Evolutionary conservation across 2,888 invertebrate species (phyloP).

Genomic region (Eilema depressum): DNA sequence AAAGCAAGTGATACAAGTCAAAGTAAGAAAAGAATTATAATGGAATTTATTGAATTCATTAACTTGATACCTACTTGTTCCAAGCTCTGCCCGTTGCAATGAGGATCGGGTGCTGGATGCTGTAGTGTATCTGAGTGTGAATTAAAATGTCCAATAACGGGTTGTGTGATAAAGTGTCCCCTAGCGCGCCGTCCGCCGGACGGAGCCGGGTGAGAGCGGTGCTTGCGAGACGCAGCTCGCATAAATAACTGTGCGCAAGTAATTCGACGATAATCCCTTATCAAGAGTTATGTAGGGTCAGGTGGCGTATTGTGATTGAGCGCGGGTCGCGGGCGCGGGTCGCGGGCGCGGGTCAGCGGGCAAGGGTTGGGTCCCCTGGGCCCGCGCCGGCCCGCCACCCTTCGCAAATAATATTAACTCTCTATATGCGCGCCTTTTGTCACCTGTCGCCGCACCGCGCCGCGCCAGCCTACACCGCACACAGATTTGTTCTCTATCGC

Average conservation of each 20-base stretch:
- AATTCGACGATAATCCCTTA: constrained; percentile 65
- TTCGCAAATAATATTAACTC: constrained; percentile 74
- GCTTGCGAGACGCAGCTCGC: constrained; percentile 25
- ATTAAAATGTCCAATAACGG: background rate
- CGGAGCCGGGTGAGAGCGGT: background rate
- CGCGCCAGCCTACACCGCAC: constrained; percentile 12
- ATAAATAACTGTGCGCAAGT: constrained; percentile 54
- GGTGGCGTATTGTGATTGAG: constrained; percentile 61
- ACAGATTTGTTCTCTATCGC: constrained; percentile 17
- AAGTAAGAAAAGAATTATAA: background rate
- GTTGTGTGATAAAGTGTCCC: background rate
- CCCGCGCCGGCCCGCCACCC: constrained; percentile 43
- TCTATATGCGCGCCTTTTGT: constrained; percentile 66
- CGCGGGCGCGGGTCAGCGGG: constrained; percentile 47
- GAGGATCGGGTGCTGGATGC: background rate
- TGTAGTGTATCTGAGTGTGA: background rate
- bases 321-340: constrained; percentile 40
- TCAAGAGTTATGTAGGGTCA: constrained; percentile 59
- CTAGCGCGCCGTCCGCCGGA: background rate
- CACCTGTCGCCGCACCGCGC: constrained; percentile 45
- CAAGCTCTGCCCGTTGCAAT: background rate
- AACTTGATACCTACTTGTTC: background rate
- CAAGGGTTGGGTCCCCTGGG: constrained; percentile 50
- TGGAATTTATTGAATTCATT: background rate
- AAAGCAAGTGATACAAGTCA: background rate